Conservation (phyloP, 2,113 vertebrate genomes). For the Picathartes gymnocephalus region DNA sequence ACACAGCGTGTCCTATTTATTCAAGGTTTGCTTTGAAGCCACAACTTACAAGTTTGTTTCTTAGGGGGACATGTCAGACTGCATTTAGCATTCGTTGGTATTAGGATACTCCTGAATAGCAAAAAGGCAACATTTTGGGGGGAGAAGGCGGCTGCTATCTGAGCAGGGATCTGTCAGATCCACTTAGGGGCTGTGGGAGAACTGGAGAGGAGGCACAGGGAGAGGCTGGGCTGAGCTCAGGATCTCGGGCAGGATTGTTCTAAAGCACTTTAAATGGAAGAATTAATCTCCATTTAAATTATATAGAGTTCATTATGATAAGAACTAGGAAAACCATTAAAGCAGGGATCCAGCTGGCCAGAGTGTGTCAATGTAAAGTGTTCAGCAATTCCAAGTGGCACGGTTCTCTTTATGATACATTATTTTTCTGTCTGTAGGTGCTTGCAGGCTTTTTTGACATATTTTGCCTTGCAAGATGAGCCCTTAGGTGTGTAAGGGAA, state of each 20-base stretch:
- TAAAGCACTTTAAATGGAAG: constrained; percentile 16
- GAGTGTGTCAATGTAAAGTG: not conserved
- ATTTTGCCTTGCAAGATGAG: constrained; percentile 6
- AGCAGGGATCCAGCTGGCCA: not conserved
- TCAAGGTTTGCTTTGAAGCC: constrained; percentile 91
- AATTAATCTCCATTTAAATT: constrained; percentile 44
- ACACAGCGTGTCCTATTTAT: constrained; percentile 96
- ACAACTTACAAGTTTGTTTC: constrained; percentile 96
- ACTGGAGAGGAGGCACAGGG: constrained; percentile 63
- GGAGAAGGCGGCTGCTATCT: constrained; percentile 82
- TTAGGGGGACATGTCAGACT: constrained; percentile 98
- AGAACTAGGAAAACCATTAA: not conserved
- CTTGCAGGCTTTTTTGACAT: not conserved
- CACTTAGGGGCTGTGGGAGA: constrained; percentile 81
- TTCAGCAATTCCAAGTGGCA: not conserved
- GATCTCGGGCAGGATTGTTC: not conserved
- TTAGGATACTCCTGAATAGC: constrained; percentile 87
- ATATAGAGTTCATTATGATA: not conserved
- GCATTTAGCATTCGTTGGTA: constrained; percentile 91
- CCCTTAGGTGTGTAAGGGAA: not conserved
- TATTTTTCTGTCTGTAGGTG: not conserved
- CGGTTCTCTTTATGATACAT: not conserved
- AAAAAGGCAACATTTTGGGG: constrained; percentile 86
- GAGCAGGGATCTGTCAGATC: constrained; percentile 92
- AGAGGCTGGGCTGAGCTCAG: constrained; percentile 42